These are phyloP conservation scores for Frankliniella intonsa DNA, from an alignment of 2,888 invertebrate species.

Conservation along the genomic window DNA sequence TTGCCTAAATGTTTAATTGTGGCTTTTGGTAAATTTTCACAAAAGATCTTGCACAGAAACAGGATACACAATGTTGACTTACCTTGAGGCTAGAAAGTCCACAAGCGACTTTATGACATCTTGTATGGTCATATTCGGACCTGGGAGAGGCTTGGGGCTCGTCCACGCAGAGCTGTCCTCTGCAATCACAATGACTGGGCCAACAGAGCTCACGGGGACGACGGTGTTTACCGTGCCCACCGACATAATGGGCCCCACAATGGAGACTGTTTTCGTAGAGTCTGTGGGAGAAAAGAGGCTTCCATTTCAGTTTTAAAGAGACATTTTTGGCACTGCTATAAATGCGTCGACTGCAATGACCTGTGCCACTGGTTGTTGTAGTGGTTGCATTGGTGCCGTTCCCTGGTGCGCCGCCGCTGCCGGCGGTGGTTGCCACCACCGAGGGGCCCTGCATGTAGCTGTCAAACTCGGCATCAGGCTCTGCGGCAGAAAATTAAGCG, in stretches of 20 bases:
- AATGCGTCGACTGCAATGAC: neutral
- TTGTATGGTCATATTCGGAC: constrained; percentile 61
- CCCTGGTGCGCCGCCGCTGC: neutral
- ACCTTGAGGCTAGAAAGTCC: constrained; percentile 73
- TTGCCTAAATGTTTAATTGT: constrained; percentile 49
- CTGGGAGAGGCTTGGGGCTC: constrained; percentile 38
- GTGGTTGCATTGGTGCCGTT: neutral
- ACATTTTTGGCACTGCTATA: too few species aligned
- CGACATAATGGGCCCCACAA: neutral
- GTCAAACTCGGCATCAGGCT: constrained; percentile 68
- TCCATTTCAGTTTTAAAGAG: neutral
- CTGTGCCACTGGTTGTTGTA: neutral
- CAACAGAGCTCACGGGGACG: neutral
- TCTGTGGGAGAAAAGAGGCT: neutral
- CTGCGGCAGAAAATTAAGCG: constrained; percentile 45
- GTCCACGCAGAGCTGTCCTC: constrained; percentile 49
- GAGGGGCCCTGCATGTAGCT: constrained; percentile 58
- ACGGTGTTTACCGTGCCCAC: neutral
- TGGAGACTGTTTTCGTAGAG: neutral
- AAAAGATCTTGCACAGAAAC: neutral
- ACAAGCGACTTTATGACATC: constrained; percentile 88
- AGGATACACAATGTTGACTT: constrained; percentile 30
- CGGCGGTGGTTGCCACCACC: neutral
- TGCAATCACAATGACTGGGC: constrained; percentile 52
- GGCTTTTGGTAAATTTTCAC: too few species aligned